These are phyloP conservation scores for Noctua janthe DNA, from an alignment of 2,888 invertebrate species.

Conservation along the genomic window DNA sequence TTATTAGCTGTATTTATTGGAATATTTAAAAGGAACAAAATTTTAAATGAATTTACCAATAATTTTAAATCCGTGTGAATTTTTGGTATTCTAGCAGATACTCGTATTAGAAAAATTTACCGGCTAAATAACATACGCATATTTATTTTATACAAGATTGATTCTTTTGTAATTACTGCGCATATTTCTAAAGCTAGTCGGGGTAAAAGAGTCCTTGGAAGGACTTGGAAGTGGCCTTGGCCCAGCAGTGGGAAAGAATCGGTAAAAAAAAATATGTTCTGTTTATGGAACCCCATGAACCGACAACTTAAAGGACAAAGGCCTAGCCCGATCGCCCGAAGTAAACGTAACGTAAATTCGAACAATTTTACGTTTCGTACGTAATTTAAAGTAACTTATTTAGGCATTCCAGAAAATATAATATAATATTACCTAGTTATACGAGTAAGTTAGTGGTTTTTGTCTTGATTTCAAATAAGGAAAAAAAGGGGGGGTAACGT, in stretches of 20 bases:
- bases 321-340: too few relatives aligned
- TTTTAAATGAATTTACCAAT: not conserved
- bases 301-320: not conserved
- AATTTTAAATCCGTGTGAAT: not conserved
- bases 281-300: not conserved
- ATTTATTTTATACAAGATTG: not conserved
- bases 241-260: not conserved
- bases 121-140: not conserved
- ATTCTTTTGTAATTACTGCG: not conserved
- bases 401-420: too few relatives aligned
- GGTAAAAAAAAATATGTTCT: not conserved
- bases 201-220: not conserved
- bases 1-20: not conserved
- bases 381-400: too few relatives aligned
- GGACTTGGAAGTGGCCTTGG: not conserved
- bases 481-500: too few relatives aligned
- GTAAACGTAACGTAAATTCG: not conserved
- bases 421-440: too few relatives aligned
- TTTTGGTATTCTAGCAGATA: slow-evolving; percentile 4
- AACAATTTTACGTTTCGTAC: not conserved
- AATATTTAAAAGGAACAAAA: not conserved
- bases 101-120: slow-evolving; percentile 7
- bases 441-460: too few relatives aligned
- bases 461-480: too few relatives aligned
- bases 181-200: not conserved